Conservation (phyloP, 37 sponge, comb jelly and placozoan species). For the Petrosia ficiformis region DNA sequence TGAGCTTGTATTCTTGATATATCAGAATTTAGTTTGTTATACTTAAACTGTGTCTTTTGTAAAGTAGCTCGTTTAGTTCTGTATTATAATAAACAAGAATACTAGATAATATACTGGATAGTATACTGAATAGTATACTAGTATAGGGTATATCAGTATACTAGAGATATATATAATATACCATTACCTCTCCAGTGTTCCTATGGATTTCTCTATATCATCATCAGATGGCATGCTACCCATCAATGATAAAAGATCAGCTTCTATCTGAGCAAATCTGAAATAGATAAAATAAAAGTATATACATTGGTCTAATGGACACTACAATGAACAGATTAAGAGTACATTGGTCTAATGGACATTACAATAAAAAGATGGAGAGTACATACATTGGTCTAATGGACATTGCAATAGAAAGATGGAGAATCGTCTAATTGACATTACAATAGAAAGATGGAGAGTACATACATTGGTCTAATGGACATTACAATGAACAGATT, state of each 20-base stretch:
- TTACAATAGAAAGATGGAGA: too few species aligned
- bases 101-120: not conserved
- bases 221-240: conserved; percentile 49
- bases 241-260: conserved; percentile 39
- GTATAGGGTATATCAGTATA: not conserved
- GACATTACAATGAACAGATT: too few species aligned
- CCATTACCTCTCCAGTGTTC: conserved; percentile 11
- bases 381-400: too few species aligned
- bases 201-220: conserved; percentile 17
- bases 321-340: too few species aligned
- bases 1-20: conserved; percentile 32
- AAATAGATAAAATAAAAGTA: too few species aligned
- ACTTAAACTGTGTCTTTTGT: not conserved
- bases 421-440: too few species aligned
- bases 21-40: not conserved
- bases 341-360: too few species aligned
- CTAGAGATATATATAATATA: too few species aligned
- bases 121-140: not conserved
- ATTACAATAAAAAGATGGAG: too few species aligned
- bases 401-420: too few species aligned
- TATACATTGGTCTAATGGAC: too few species aligned
- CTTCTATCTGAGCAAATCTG: conserved; percentile 28
- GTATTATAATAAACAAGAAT: not conserved
- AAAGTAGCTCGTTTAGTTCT: not conserved
- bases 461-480: too few species aligned